These are phyloP conservation scores for Platerodrilus igneus DNA, from an alignment of 2,888 invertebrate genomes.

Conservation along the genomic window DNA sequence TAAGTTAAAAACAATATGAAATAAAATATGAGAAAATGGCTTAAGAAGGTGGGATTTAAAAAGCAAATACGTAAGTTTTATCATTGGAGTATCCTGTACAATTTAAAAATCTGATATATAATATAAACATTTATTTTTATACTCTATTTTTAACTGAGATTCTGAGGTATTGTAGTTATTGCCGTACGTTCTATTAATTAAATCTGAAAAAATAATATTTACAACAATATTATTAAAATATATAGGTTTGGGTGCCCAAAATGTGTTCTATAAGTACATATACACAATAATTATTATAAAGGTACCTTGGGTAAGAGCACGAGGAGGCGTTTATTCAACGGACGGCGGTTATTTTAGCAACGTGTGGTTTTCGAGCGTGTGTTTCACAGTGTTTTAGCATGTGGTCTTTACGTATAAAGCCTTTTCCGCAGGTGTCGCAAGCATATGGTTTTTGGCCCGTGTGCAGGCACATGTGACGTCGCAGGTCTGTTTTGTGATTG, in stretches of 20 bases:
- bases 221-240: constrained; percentile 27
- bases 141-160: constrained; percentile 44
- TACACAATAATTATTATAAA: constrained; percentile 27
- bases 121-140: constrained; percentile 36
- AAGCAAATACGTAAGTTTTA: background rate
- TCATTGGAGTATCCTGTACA: constrained; percentile 12
- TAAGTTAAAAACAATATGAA: no score
- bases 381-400: constrained; percentile 84
- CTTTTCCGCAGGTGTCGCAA: constrained; percentile 78
- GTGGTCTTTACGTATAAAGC: constrained; percentile 87
- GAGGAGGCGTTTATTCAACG: constrained; percentile 27
- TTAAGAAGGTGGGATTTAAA: background rate
- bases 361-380: constrained; percentile 60
- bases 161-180: constrained; percentile 51
- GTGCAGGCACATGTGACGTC: constrained; percentile 82
- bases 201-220: constrained; percentile 21
- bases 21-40: no score
- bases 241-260: constrained; percentile 40
- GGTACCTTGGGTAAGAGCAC: constrained; percentile 19
- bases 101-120: constrained; percentile 43
- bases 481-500: constrained; percentile 85
- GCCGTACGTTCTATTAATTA: no score
- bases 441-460: constrained; percentile 80
- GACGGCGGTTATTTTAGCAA: constrained; percentile 32
- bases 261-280: constrained; percentile 32